Percentiles rank a stretch among this genome's conserved stretches.
These are phyloP conservation scores for Subacronicta megacephala DNA, from an alignment of 2,888 invertebrate genomes.

Conservation along the genomic window DNA sequence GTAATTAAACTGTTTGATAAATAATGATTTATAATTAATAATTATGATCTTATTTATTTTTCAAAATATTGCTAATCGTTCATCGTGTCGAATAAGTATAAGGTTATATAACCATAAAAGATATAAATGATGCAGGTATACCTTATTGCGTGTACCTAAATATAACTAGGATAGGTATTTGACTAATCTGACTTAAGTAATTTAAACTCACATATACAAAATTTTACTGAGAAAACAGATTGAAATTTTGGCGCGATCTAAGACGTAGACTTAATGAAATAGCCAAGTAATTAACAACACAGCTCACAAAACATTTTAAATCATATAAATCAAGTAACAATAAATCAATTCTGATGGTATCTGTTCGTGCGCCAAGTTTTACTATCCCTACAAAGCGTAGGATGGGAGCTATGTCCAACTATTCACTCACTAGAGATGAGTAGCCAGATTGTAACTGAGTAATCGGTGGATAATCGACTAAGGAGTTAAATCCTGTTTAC, in stretches of 20 bases:
- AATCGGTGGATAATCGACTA: slow-evolving; percentile 12
- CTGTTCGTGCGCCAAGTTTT: slow-evolving; percentile 42
- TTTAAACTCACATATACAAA: not conserved
- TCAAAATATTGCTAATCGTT: too few relatives aligned
- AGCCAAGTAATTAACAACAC: slow-evolving; percentile 36
- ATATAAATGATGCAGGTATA: too few relatives aligned
- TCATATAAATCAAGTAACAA: slow-evolving; percentile 46
- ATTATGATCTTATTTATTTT: too few relatives aligned
- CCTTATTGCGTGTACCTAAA: not conserved
- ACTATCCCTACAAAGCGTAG: slow-evolving; percentile 33
- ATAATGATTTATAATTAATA: too few relatives aligned
- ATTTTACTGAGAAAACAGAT: slow-evolving; percentile 9
- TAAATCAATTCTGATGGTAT: slow-evolving; percentile 48
- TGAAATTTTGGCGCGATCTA: slow-evolving; percentile 24
- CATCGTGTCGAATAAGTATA: too few relatives aligned
- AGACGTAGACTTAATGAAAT: slow-evolving; percentile 29
- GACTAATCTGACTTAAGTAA: slow-evolving; percentile 14
- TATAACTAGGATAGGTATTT: not conserved
- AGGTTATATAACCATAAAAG: too few relatives aligned
- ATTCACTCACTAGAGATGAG: slow-evolving; percentile 55
- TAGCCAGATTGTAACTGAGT: slow-evolving; percentile 28
- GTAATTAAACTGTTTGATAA: too few relatives aligned
- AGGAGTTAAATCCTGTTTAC: slow-evolving; percentile 9
- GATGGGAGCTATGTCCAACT: slow-evolving; percentile 55
- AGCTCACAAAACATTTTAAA: slow-evolving; percentile 50